Base-by-base conservation (phyloP, 2,113 vertebrate species). In the Pomatostomus ruficeps region DNA sequence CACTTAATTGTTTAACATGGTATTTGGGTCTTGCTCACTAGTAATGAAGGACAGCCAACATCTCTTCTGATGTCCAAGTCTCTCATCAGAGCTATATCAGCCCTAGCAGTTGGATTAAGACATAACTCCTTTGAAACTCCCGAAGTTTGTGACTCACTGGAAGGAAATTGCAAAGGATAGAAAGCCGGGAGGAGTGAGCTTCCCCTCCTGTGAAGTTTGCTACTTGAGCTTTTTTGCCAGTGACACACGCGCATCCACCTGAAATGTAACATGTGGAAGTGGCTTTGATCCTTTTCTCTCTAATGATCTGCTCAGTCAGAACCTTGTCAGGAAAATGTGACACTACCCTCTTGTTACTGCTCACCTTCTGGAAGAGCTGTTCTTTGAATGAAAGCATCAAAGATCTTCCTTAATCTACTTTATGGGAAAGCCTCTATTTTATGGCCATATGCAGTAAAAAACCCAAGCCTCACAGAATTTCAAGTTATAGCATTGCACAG, bases 201-300 rank as follows among this genome's bases (percentile, higher is more conserved):
- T 81, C 36, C 36, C 42, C 48, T 72, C 23, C 14, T 28, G 14
- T 67, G 38, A 67, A 78, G 46, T 43, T 83, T 72, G 33, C 67
- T 84, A 14, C 82, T 85, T 71, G 9, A 49, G 58, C 33, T 83
- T 94, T 84, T 92, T 68, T 67, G 8, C 48, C 91, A 57, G 25
- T 11, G 42, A 65, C 62, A 81, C 12, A 8, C 29, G 87, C 49
- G 9, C 0, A 0, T 85, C 62, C 85, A 35, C n/a, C 51, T 70
- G 40, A 57, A 91, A 88, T 20, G 28, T 21, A 73, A 68, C 3
- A 0, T 6, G 57, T 62, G 49, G n/a, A 68, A 91, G 58, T 2
- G 15, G 19, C 71, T 97, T 97, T 95, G 91, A 95, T 94, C 58
- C 61, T 33, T 88, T 77, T 70, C 77, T 77, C n/a, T 92, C 81